These are phyloP conservation scores for Falcaria lacertinaria DNA, from an alignment of 2,888 invertebrate genomes.

Conservation along the genomic window DNA sequence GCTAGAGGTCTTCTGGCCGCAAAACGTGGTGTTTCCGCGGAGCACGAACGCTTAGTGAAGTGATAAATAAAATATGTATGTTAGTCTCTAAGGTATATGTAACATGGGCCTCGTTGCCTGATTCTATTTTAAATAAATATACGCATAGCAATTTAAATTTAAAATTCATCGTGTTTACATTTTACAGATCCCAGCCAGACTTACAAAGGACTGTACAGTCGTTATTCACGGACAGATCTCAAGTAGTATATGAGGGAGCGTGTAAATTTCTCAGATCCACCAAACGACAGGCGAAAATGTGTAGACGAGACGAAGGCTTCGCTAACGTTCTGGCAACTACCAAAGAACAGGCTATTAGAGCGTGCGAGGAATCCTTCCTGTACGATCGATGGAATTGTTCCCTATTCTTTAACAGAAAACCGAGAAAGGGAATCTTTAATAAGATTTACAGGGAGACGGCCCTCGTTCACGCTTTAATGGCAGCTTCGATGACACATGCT, in stretches of 20 bases:
- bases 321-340: conserved; percentile 75
- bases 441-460: conserved; percentile 85
- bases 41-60: too few relatives aligned
- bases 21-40: too few relatives aligned
- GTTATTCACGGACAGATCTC: conserved; percentile 56
- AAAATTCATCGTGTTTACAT: too few relatives aligned
- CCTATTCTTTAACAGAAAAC: conserved; percentile 76
- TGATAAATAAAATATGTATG: too few relatives aligned
- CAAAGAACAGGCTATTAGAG: conserved; percentile 77
- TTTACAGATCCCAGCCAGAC: conserved; percentile 58
- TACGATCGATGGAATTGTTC: conserved; percentile 87
- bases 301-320: conserved; percentile 79
- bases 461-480: conserved; percentile 84
- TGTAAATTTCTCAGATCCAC: conserved; percentile 81
- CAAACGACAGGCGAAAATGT: conserved; percentile 81
- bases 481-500: conserved; percentile 86
- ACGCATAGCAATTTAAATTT: too few relatives aligned
- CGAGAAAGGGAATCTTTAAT: conserved; percentile 72
- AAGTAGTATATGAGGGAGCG: conserved; percentile 60
- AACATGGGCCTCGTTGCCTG: too few relatives aligned
- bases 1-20: too few relatives aligned
- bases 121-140: too few relatives aligned
- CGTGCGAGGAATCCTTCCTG: conserved; percentile 83
- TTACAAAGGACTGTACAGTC: conserved; percentile 62
- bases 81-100: too few relatives aligned